phyloP scores from a whole-genome alignment of 2,797 vertebrate species.

The Phrynocephalus vlangalii region DNA sequence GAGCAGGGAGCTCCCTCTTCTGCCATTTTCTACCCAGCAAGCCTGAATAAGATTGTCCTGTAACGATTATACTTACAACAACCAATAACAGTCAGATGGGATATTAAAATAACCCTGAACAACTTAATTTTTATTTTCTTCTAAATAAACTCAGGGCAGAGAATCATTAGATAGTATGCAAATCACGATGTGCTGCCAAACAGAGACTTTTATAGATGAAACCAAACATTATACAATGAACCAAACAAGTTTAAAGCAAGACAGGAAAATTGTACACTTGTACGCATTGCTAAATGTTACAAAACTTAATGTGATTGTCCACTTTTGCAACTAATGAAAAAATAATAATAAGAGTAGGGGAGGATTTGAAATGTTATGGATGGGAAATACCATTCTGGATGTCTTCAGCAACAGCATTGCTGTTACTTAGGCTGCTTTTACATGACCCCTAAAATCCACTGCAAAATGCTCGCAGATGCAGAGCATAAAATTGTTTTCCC shows the following conservation, averaged over 20 bases:
- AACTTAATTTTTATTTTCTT: constrained; percentile 23
- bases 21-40: too few relatives aligned
- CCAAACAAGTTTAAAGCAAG: constrained; percentile 50
- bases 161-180: constrained; percentile 30
- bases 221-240: constrained; percentile 47
- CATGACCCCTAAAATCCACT: too few relatives aligned
- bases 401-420: too few relatives aligned
- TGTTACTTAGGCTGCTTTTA: too few relatives aligned
- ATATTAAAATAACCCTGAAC: background rate
- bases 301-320: constrained; percentile 50
- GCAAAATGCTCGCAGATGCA: too few relatives aligned
- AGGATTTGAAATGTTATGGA: too few relatives aligned
- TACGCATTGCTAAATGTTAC: constrained; percentile 32
- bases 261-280: constrained; percentile 49
- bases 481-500: too few relatives aligned
- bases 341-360: too few relatives aligned
- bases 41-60: background rate
- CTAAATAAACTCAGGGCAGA: constrained; percentile 21
- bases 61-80: background rate
- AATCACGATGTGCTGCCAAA: constrained; percentile 15
- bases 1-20: too few relatives aligned
- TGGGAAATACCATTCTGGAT: too few relatives aligned
- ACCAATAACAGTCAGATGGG: background rate
- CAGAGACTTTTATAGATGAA: constrained; percentile 32
- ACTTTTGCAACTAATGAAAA: constrained; percentile 23